phyloP scores from a whole-genome alignment of 2,888 invertebrate species.

The Trichopoda pennipes region DNA sequence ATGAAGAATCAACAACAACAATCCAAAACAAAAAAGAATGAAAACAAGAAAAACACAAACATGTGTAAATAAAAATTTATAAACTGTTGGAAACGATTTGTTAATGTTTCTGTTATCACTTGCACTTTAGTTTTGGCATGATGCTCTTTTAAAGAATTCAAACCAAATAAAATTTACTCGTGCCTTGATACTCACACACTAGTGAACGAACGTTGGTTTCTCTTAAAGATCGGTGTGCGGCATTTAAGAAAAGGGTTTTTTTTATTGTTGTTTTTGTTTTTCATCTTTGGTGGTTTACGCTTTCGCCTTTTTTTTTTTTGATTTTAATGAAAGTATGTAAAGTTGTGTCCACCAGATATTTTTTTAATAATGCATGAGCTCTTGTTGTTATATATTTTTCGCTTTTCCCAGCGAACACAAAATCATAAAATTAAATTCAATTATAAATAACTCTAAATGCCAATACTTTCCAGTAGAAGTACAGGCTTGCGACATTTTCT shows the following conservation, averaged over 20 bases:
- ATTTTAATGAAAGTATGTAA: neutral
- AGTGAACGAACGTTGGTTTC: conserved; percentile 15
- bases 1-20: neutral
- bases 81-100: conserved; percentile 67
- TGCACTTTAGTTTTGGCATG: conserved; percentile 49
- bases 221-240: conserved; percentile 45
- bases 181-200: neutral
- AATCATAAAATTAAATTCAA: neutral
- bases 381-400: neutral
- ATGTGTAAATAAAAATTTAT: conserved; percentile 8
- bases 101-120: conserved; percentile 64
- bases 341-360: conserved; percentile 27
- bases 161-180: neutral
- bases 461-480: no score
- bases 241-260: conserved; percentile 51
- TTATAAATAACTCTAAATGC: neutral
- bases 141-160: conserved; percentile 9
- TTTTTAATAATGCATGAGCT: neutral
- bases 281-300: conserved; percentile 49
- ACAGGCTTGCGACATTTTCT: no score
- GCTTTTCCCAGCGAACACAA: neutral
- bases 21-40: conserved; percentile 2
- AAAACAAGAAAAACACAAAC: conserved; percentile 15
- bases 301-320: conserved; percentile 47
- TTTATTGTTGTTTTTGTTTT: conserved; percentile 23